Evolutionary conservation across 2,888 invertebrate genomes (phyloP).

Genomic region (Drosophila kuntzei): DNA sequence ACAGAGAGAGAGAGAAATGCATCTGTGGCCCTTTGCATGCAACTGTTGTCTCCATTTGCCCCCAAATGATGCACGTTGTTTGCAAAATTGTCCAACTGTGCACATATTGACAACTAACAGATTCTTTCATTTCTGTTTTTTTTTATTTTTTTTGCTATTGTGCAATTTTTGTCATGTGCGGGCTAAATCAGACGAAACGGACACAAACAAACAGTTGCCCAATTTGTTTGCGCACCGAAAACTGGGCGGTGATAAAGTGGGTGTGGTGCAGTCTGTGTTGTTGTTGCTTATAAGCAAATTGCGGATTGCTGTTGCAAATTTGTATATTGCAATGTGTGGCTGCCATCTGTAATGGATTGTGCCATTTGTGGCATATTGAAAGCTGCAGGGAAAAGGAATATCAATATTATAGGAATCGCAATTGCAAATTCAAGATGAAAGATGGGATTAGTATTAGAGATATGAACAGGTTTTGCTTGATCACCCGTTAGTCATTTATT

Average conservation of each 20-base stretch:
- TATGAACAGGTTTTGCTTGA: constrained; percentile 34
- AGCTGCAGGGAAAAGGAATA: constrained; percentile 46
- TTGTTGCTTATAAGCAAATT: constrained; percentile 63
- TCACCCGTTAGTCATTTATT: constrained; percentile 25
- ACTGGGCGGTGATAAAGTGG: constrained; percentile 35
- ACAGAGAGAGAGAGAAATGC: background rate
- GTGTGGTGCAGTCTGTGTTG: constrained; percentile 3
- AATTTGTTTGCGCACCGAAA: constrained; percentile 56
- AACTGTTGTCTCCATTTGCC: constrained; percentile 32
- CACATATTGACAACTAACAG: constrained; percentile 73
- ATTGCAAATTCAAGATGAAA: constrained; percentile 16
- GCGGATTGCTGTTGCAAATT: constrained; percentile 65
- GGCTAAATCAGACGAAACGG: constrained; percentile 68
- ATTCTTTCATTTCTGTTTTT: too few species aligned
- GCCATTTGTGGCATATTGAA: constrained; percentile 69
- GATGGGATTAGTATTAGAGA: constrained; percentile 6
- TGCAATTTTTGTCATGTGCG: constrained; percentile 74
- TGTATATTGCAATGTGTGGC: constrained; percentile 68
- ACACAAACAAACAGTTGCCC: constrained; percentile 67
- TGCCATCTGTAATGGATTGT: constrained; percentile 73
- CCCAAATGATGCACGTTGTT: constrained; percentile 61
- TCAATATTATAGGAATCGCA: constrained; percentile 25
- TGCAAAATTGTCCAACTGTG: constrained; percentile 65
- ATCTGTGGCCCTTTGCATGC: constrained; percentile 8
- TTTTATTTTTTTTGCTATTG: constrained; percentile 69